These are phyloP conservation scores for Volucella inanis DNA, from an alignment of 2,888 invertebrate genomes.

Conservation along the genomic window DNA sequence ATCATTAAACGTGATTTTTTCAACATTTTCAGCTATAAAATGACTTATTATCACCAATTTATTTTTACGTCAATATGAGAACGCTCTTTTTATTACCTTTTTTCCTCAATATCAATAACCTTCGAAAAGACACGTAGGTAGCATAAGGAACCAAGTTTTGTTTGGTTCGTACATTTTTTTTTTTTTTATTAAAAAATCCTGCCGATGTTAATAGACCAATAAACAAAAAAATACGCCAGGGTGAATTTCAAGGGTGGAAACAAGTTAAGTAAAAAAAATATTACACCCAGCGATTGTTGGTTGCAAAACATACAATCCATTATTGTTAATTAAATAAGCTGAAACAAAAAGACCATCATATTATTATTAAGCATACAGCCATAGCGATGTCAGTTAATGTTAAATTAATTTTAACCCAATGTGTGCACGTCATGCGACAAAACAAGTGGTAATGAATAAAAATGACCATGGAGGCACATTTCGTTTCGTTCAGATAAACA, in stretches of 20 bases:
- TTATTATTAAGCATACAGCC: too few species aligned
- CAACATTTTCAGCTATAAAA: conserved; percentile 48
- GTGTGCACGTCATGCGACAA: too few species aligned
- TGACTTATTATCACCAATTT: conserved; percentile 59
- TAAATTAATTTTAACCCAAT: too few species aligned
- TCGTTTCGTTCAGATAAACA: too few species aligned
- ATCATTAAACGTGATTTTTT: conserved; percentile 56
- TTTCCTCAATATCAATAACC: conserved; percentile 22
- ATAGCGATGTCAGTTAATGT: too few species aligned
- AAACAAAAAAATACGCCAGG: conserved; percentile 1
- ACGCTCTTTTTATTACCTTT: conserved; percentile 28
- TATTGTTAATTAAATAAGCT: conserved; percentile 18
- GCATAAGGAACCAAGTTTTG: conserved; percentile 20
- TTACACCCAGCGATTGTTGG: too few species aligned
- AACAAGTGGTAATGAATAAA: too few species aligned
- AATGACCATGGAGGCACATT: too few species aligned
- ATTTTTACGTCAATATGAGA: conserved; percentile 56
- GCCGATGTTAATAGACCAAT: not conserved
- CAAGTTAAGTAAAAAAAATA: not conserved
- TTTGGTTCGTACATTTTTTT: not conserved
- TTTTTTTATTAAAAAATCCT: not conserved
- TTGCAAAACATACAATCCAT: too few species aligned
- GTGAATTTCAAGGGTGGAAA: not conserved
- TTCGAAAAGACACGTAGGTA: conserved; percentile 15
- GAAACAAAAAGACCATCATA: not conserved